Percentiles rank a stretch among this genome's conserved stretches.
Evolutionary conservation across 1,140 invertebrate species (phyloP).

Genomic region (Drosophila subobscura): DNA sequence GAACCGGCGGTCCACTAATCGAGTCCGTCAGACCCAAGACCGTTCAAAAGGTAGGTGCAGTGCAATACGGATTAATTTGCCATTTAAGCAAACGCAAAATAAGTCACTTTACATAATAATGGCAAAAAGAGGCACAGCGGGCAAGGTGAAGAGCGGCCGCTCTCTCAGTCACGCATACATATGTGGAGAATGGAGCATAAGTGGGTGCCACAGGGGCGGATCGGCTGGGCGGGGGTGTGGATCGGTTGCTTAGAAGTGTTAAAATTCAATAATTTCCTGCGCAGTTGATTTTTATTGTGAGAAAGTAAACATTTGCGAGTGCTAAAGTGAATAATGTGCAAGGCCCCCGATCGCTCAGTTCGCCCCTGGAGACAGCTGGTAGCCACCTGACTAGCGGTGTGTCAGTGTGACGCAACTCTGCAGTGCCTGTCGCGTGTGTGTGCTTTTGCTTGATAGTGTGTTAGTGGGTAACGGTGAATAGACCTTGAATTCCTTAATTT

Average conservation of each 20-base stretch:
- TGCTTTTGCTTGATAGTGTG: not conserved
- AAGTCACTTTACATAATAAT: slow-evolving; percentile 77
- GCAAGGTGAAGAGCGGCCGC: slow-evolving; percentile 39
- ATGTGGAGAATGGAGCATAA: too few relatives aligned
- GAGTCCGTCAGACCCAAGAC: slow-evolving; percentile 65
- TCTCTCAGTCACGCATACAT: slow-evolving; percentile 5
- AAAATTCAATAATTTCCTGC: slow-evolving; percentile 10
- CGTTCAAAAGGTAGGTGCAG: slow-evolving; percentile 65
- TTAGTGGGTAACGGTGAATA: slow-evolving; percentile 9
- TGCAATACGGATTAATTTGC: slow-evolving; percentile 24
- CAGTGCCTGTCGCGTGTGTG: slow-evolving; percentile 22
- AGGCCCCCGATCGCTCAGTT: not conserved
- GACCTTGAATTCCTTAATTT: slow-evolving; percentile 61
- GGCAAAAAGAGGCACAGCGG: slow-evolving; percentile 48
- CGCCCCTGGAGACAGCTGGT: not conserved
- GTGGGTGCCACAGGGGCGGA: not conserved
- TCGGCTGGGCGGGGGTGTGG: slow-evolving; percentile 4
- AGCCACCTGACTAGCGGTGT: slow-evolving; percentile 64
- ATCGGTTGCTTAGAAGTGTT: slow-evolving; percentile 13
- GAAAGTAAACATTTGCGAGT: not conserved
- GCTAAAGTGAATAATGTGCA: not conserved
- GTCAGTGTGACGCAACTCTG: slow-evolving; percentile 57
- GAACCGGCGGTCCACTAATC: slow-evolving; percentile 60
- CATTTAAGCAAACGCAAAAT: slow-evolving; percentile 23
- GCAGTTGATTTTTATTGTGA: not conserved